Conservation (phyloP, 2,888 invertebrate species). For the Ectemnius cavifrons region DNA sequence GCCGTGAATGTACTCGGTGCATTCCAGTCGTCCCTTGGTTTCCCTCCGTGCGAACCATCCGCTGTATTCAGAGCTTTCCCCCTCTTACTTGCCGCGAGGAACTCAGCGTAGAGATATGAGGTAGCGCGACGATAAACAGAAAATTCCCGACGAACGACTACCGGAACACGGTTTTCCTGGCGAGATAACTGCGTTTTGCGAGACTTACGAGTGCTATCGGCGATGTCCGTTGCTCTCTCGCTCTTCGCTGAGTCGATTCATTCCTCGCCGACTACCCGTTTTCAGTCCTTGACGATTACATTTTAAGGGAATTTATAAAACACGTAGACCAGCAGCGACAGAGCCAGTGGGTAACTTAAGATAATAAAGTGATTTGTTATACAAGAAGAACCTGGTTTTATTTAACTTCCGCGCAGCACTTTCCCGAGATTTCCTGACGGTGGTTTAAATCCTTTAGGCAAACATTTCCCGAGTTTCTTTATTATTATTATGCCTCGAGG, state of each 20-base stretch:
- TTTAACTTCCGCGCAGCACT: too few relatives aligned
- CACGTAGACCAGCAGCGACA: too few relatives aligned
- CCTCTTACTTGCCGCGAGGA: constrained; percentile 13
- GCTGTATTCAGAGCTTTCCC: constrained; percentile 6
- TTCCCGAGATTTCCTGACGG: too few relatives aligned
- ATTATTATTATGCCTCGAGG: not conserved
- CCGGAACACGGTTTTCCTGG: constrained; percentile 1
- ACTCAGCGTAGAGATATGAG: constrained; percentile 39
- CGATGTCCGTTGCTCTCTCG: not conserved
- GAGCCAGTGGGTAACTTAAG: too few relatives aligned
- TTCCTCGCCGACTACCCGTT: not conserved
- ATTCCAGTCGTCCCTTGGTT: not conserved
- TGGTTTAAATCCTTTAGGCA: not conserved
- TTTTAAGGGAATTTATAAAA: too few relatives aligned
- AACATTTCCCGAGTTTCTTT: constrained; percentile 15
- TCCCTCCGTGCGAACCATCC: constrained; percentile 11
- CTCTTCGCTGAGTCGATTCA: not conserved
- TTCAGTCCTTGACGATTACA: not conserved
- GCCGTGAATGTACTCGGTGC: not conserved
- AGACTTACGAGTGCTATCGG: not conserved
- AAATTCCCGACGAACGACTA: constrained; percentile 23
- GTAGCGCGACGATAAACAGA: constrained; percentile 25
- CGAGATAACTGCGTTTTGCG: constrained; percentile 19
- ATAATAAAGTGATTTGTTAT: too few relatives aligned
- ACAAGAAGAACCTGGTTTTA: too few relatives aligned